Evolutionary conservation across 1,140 invertebrate genomes (phyloP).

Genomic region (Tetramorium parvispinum): DNA sequence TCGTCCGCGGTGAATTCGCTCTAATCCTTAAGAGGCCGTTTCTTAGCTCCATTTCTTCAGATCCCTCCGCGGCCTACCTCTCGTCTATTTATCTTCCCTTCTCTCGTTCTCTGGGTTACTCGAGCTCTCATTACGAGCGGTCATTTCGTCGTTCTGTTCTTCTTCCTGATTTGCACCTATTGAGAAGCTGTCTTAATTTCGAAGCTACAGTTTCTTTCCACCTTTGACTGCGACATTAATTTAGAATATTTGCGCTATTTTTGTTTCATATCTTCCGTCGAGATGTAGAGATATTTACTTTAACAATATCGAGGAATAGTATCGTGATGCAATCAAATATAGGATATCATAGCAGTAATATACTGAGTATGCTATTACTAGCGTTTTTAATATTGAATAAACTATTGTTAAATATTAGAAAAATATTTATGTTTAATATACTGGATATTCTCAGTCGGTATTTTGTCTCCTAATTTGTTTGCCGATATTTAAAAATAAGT

Average conservation of each 20-base stretch:
- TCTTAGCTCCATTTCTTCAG: conserved; percentile 51
- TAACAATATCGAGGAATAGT: background rate
- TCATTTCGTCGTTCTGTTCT: conserved; percentile 24
- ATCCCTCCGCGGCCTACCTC: conserved; percentile 3
- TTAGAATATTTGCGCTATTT: background rate
- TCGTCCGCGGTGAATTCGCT: conserved; percentile 69
- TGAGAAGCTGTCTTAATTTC: background rate
- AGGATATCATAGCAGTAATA: background rate
- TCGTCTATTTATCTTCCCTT: conserved; percentile 48
- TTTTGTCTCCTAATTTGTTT: background rate
- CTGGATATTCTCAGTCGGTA: background rate
- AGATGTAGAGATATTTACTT: background rate
- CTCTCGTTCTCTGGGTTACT: conserved; percentile 60
- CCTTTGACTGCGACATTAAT: background rate
- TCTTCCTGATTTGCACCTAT: conserved; percentile 31
- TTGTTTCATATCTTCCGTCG: background rate
- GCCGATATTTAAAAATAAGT: background rate
- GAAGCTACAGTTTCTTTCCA: conserved; percentile 5
- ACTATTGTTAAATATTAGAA: background rate
- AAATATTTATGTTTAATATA: background rate
- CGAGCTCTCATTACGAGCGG: conserved; percentile 43
- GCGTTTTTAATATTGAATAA: conserved; percentile 5
- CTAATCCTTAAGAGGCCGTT: conserved; percentile 57
- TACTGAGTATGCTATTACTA: background rate
- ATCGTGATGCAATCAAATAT: background rate